These are phyloP conservation scores for Rhipidura dahli DNA, from an alignment of 2,113 vertebrate species.

Conservation along the genomic window DNA sequence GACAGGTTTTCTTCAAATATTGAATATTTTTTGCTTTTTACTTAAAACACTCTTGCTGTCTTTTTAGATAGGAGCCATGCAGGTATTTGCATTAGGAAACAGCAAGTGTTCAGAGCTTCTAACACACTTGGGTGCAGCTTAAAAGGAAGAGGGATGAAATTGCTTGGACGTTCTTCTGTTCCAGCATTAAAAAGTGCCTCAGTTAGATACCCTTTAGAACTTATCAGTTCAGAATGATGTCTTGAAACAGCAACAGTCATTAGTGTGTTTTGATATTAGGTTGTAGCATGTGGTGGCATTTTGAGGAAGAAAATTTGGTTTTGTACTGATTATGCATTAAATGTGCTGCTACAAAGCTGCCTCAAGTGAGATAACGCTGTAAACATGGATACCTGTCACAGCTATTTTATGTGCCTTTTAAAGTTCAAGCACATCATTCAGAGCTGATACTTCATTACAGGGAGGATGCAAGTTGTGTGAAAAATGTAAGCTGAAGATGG, in stretches of 20 bases:
- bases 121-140: background rate
- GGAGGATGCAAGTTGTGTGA: background rate
- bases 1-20: background rate
- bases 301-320: background rate
- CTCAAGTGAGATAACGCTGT: background rate
- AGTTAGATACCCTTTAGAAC: background rate
- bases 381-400: slow-evolving; percentile 5
- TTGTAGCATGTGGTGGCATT: slow-evolving; percentile 27
- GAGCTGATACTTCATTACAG: background rate
- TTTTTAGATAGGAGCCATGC: background rate
- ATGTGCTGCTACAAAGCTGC: background rate
- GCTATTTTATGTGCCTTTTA: background rate
- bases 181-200: background rate
- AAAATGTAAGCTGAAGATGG: background rate
- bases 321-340: background rate
- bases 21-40: background rate
- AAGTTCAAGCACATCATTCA: background rate
- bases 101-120: background rate
- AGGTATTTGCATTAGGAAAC: background rate
- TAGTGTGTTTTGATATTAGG: background rate
- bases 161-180: background rate
- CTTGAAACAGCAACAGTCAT: background rate
- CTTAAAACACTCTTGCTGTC: background rate
- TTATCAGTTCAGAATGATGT: background rate
- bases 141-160: background rate